These are phyloP conservation scores for Stictonetta naevosa DNA, from an alignment of 2,113 vertebrate species.

Conservation along the genomic window DNA sequence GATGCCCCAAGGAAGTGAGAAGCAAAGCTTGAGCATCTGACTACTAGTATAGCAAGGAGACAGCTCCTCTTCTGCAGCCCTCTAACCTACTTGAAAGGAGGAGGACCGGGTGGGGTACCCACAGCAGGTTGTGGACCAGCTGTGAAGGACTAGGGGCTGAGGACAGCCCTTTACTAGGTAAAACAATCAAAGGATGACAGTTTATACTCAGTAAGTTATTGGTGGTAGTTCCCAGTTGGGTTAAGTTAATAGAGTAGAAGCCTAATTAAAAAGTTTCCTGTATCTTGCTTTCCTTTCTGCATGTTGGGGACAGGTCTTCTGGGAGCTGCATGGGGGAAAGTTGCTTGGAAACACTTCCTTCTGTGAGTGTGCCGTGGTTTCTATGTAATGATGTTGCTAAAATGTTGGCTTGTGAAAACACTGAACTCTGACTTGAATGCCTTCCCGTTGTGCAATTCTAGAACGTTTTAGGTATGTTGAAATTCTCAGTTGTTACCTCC, in stretches of 20 bases:
- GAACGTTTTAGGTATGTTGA: not conserved
- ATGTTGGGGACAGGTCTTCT: slow-evolving; percentile 15
- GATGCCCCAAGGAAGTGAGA: not conserved
- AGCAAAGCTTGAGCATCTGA: not conserved
- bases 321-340: not conserved
- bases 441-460: not conserved
- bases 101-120: not conserved
- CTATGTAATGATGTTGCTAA: slow-evolving; percentile 12
- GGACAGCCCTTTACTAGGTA: not conserved
- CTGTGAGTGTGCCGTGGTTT: not conserved
- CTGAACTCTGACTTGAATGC: not conserved
- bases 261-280: slow-evolving; percentile 40
- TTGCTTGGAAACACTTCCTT: not conserved
- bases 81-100: not conserved
- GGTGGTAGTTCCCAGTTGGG: not conserved
- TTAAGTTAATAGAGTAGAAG: slow-evolving; percentile 8
- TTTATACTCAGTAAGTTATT: not conserved
- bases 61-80: not conserved
- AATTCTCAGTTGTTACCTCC: not conserved
- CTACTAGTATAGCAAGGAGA: not conserved
- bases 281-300: not conserved
- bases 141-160: not conserved
- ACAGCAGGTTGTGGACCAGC: not conserved
- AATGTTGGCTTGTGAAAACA: not conserved
- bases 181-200: slow-evolving; percentile 6